Evolutionary conservation across 2,888 invertebrate genomes (phyloP), one percentile per base, ranked within the genome.

Genomic region (Epinotia ramella): DNA sequence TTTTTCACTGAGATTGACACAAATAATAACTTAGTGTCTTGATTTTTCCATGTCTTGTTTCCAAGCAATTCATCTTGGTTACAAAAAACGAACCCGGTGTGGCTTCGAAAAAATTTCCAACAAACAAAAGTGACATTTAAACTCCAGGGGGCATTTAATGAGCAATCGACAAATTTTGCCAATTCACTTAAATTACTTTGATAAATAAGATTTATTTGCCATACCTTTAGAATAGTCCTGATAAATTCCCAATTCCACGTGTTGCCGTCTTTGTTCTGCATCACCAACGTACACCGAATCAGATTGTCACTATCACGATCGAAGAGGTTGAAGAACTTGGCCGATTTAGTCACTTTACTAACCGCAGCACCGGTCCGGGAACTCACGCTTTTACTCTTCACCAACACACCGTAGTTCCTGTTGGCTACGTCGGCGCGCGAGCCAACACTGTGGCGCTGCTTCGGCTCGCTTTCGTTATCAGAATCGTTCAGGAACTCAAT

Each of bases 181-280:
- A 49, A 49, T 16, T 49, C 2, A 53, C 7, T n/a, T 53, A 53
- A 49, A 6, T 7, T 53, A 53, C 53, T 13, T 13, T 53, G 53
- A n/a, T 6, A 53, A 16, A 53, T n/a, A 53, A n/a, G 53, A 0
- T 1, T n/a, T 53, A 53, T 53, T 4, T 49, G 16, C 7, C 73
- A 59, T 92, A 97, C 97, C 95, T 97, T 97, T 44, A 98, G 92
- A 83, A 98, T 96, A 60, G 97, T 96, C 78, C 97, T 95, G 78
- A 99, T 97, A n/a, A 98, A 95, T 82, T 97, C 97, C 99, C 99
- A 99, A 87, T 99, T 97, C 99, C 99, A 99, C 0, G 96, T 95
- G 76, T 96, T 96, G 5, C 97, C 97, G 84, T 98, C 98, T 81
- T 97, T 97, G 76, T 96, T 96, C 73, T 95, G 95, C 82, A 98